Conservation (phyloP, 2,797 vertebrate species). For the Calcarius lapponicus region DNA sequence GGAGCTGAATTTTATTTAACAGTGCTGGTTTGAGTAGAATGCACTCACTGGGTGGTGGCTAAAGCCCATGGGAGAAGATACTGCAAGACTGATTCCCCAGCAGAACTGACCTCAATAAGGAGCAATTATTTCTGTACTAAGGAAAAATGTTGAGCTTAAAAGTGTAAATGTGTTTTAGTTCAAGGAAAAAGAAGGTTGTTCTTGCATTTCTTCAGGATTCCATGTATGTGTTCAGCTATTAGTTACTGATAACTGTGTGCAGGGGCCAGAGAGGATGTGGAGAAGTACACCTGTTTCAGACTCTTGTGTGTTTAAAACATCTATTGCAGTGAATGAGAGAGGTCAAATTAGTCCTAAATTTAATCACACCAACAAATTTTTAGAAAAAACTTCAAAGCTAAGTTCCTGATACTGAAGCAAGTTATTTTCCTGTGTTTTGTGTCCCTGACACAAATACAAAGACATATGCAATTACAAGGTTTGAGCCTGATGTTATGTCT, state of each 20-base stretch:
- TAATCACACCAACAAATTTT: neutral
- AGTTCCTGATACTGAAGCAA: neutral
- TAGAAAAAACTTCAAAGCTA: neutral
- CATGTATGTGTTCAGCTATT: neutral
- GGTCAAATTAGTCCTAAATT: neutral
- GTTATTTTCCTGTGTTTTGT: neutral
- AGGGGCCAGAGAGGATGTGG: neutral
- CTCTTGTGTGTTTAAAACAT: neutral
- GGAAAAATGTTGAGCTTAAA: neutral
- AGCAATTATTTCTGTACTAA: neutral
- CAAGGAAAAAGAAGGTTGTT: neutral
- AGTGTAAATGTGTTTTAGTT: neutral
- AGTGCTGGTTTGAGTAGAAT: neutral
- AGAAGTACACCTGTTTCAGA: neutral
- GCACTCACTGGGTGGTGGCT: neutral
- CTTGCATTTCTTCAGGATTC: neutral
- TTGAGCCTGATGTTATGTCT: neutral
- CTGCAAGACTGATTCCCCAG: neutral
- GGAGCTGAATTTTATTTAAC: neutral
- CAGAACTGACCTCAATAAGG: neutral
- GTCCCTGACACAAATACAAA: neutral
- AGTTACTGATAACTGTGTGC: neutral
- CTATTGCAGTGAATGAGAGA: neutral
- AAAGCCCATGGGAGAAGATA: neutral
- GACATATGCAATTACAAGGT: neutral